A percentile compares a stretch with the other conserved stretches of the same genome.
These are phyloP conservation scores for Montifringilla adamsi DNA, from an alignment of 2,113 vertebrate genomes.

Conservation along the genomic window DNA sequence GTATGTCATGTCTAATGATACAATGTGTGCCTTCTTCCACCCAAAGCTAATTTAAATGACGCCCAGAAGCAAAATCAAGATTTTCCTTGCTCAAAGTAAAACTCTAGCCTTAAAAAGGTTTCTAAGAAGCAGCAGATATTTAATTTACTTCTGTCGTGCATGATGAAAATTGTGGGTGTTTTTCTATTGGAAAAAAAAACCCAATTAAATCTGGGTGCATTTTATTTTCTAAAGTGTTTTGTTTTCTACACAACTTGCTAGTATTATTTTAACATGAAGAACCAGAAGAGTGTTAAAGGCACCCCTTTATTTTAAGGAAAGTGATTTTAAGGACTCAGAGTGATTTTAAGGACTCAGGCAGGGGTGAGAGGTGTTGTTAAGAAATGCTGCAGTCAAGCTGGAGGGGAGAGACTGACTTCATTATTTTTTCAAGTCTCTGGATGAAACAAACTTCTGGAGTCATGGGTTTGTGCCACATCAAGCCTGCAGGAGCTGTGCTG, in stretches of 20 bases:
- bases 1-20: background rate
- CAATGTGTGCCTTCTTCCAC: background rate
- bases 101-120: background rate
- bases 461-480: fast-evolving
- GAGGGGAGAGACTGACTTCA: background rate
- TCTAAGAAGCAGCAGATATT: background rate
- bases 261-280: background rate
- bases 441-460: background rate
- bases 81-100: background rate
- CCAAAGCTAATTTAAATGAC: background rate
- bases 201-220: background rate
- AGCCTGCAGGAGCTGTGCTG: background rate
- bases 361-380: background rate
- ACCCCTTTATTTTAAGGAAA: background rate
- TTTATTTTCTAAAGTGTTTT: background rate
- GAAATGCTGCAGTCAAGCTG: background rate
- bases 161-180: background rate
- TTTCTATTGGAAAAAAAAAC: background rate
- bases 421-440: background rate
- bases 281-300: background rate
- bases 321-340: background rate
- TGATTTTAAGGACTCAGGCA: background rate
- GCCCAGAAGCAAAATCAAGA: background rate
- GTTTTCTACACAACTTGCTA: background rate
- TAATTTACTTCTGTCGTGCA: background rate